A percentile compares a stretch with the other conserved stretches of the same genome.
Evolutionary conservation across 2,888 invertebrate genomes (phyloP).

Genomic region (Drosophila prostipennis): DNA sequence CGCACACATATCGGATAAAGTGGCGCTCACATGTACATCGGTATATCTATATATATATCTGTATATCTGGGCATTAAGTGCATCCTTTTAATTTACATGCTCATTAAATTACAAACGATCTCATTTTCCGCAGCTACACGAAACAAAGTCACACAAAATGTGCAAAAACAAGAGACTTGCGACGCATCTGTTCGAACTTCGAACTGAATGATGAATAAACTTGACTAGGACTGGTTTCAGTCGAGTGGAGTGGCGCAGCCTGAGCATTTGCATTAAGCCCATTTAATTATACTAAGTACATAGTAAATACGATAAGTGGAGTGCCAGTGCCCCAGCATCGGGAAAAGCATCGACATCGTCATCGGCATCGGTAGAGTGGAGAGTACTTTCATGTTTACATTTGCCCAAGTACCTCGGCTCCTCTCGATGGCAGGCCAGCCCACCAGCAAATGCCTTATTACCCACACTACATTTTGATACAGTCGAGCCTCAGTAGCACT

Average conservation of each 20-base stretch:
- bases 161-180: constrained; percentile 18
- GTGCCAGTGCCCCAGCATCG: constrained; percentile 36
- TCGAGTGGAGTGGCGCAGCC: neutral
- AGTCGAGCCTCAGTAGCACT: neutral
- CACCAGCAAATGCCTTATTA: constrained; percentile 49
- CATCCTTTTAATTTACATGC: constrained; percentile 77
- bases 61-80: constrained; percentile 62
- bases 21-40: neutral
- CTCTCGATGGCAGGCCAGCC: constrained; percentile 29
- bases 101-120: constrained; percentile 74
- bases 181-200: constrained; percentile 30
- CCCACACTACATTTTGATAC: constrained; percentile 26
- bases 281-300: constrained; percentile 81
- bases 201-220: constrained; percentile 66
- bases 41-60: neutral
- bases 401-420: constrained; percentile 32
- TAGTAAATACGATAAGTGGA: constrained; percentile 68
- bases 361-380: constrained; percentile 1
- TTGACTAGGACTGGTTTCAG: constrained; percentile 13
- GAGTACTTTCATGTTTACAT: constrained; percentile 61
- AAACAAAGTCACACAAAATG: constrained; percentile 51
- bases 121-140: constrained; percentile 55
- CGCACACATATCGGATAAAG: constrained; percentile 3
- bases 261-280: constrained; percentile 73
- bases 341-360: constrained; percentile 10